Evolutionary conservation across 2,888 invertebrate species (phyloP).

Genomic region (Sialis lutaria): DNA sequence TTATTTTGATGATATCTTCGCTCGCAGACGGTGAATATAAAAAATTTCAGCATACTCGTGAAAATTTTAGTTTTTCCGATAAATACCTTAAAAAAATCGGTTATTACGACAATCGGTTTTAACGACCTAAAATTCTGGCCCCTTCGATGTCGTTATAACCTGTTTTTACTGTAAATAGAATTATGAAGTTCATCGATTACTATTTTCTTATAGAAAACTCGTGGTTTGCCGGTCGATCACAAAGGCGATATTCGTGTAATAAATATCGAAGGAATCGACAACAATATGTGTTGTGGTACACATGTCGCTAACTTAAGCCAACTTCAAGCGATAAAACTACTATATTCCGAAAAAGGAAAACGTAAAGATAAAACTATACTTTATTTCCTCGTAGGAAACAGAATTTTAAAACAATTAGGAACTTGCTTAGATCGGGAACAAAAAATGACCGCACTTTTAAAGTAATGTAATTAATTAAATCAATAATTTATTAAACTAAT

Average conservation of each 20-base stretch:
- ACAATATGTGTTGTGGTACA: conserved; percentile 78
- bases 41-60: too few species aligned
- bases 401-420: conserved; percentile 44
- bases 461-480: conserved; percentile 31
- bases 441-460: conserved; percentile 45
- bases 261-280: conserved; percentile 56
- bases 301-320: conserved; percentile 62
- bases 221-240: conserved; percentile 67
- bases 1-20: too few species aligned
- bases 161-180: too few species aligned
- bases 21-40: too few species aligned
- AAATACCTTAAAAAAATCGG: too few species aligned
- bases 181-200: too few species aligned
- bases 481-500: neutral
- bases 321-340: conserved; percentile 45
- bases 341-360: conserved; percentile 56
- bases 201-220: conserved; percentile 28
- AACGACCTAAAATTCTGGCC: too few species aligned
- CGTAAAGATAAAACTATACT: conserved; percentile 42
- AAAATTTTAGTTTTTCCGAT: too few species aligned
- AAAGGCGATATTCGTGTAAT: conserved; percentile 59
- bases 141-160: too few species aligned
- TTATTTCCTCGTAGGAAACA: conserved; percentile 54
- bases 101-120: too few species aligned
- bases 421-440: conserved; percentile 47